Evolutionary conservation across 2,888 invertebrate species (phyloP), one percentile per base, ranked within the genome.

Genomic region (Archips crataeganus): DNA sequence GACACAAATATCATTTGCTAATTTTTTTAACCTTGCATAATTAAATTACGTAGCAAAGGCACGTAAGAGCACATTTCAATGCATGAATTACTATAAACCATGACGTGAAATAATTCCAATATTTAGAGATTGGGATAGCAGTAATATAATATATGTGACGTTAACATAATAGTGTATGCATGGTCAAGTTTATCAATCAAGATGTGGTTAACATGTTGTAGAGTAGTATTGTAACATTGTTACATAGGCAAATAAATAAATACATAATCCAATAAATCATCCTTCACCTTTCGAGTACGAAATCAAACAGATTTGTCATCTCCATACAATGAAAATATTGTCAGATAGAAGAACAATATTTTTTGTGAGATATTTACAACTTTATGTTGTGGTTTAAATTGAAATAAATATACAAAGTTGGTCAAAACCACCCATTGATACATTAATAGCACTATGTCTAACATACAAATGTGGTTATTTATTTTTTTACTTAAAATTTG

Each of bases 1-100:
- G 77, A 77, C 78, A 79, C 79, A 82, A 66, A 75, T 78, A 77
- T 78, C 62, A 79, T 80, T 9, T 54, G n/a, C 47, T 11, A 10
- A 80, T 76, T 78, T 78, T 80, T 79, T 80, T 51, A 54, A 61
- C 45, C 61, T 34, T 62, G 9, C 67, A 64, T 64, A 64, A 71
- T 54, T 61, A 66, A 64, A 71, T 54, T 61, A 66, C 45, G 51
- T 11, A 80, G 79, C 79, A 51, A 73, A 71, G 54, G 69, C 61
- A 75, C 49, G 65, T 23, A 78, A 77, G 65, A 71, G 49, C 61
- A 32, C 59, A 71, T 42, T 60, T 42, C 11, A 61, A 65, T 23
- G 49, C 39, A 69, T 4, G 47, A 6, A 10, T 61, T 39, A 23
- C 11, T 42, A 66, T 61, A 61, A 11, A 49, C 1, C 51, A 23